Conservation (phyloP, 2,113 vertebrate species). For the Corydoras maculifer region DNA sequence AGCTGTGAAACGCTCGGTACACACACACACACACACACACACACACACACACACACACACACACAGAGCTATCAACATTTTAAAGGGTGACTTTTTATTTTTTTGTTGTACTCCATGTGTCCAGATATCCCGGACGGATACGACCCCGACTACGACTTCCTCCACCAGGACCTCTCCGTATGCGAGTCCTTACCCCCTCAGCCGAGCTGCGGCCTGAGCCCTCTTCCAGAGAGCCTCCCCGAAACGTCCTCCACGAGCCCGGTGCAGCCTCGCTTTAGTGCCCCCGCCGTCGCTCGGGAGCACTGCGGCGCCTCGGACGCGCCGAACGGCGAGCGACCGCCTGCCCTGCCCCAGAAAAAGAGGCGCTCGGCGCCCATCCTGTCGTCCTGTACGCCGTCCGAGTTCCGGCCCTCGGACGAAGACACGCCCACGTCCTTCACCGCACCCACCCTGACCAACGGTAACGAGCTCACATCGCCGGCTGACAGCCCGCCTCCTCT, state of each 20-base stretch:
- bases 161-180: slow-evolving; percentile 90
- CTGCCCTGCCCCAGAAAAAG: slow-evolving; percentile 91
- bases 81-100: background rate
- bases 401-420: slow-evolving; percentile 85
- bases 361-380: slow-evolving; percentile 75
- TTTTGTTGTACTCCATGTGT: background rate
- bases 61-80: background rate
- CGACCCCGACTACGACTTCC: slow-evolving; percentile 96
- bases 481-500: slow-evolving; percentile 88
- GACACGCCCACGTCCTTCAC: slow-evolving; percentile 72
- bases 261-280: slow-evolving; percentile 67
- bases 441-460: slow-evolving; percentile 65
- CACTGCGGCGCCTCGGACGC: slow-evolving; percentile 48
- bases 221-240: slow-evolving; percentile 80
- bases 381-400: slow-evolving; percentile 63
- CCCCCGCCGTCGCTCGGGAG: slow-evolving; percentile 50
- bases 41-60: slow-evolving; percentile 16
- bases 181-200: slow-evolving; percentile 75
- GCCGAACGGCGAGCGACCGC: slow-evolving; percentile 71
- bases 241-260: slow-evolving; percentile 75
- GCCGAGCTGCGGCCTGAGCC: slow-evolving; percentile 74
- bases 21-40: background rate
- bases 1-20: slow-evolving; percentile 96
- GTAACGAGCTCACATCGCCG: slow-evolving; percentile 67
- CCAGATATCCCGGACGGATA: slow-evolving; percentile 84